Evolutionary conservation across 2,113 vertebrate genomes (phyloP), one percentile per base, ranked within the genome.

Genomic region (Crocuta crocuta): DNA sequence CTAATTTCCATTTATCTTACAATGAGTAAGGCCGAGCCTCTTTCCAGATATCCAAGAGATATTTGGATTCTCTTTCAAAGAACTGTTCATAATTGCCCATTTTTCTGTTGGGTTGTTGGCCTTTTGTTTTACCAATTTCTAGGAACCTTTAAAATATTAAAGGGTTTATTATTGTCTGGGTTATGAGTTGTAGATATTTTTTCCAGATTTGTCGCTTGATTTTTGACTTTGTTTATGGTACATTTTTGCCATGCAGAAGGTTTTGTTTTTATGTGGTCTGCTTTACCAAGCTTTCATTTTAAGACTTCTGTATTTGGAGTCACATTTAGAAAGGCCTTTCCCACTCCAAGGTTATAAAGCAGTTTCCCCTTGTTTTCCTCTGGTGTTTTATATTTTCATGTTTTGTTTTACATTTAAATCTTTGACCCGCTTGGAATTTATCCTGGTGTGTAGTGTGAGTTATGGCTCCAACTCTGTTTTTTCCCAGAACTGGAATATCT

Each of bases 221-320:
- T 95, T 97, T 92, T 95, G 55, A 84, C 89, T 97, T 98, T 95
- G 73, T 68, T 83, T 79, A 45, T 84, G 17, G 65, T 96, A 11
- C 94, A 45, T 91, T 98, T 97, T 96, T 94, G 79, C 53, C 33
- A 23, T 55, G 61, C 48, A 66, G 76, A 88, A 95, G 55, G 24
- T 95, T 87, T 97, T 91, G 39, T 92, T 97, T 96, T 97, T 82
- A 81, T 66, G 80, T 45, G 78, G 80, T 81, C 33, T 89, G 55
- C 81, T 88, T 93, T 97, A 93, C 97, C 88, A 96, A 88, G 84
- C 48, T 91, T 50, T 92, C 93, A 39, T 93, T 98, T 95, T 92
- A 66, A 70, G 78, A 23, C 87, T 94, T 89, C 70, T 95, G 28
- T 91, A 58, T 91, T 92, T 94, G 35, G 76, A 96, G 55, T 81